Evolutionary conservation across 2,888 invertebrate genomes (phyloP).

Genomic region (Aphodius sticticus): DNA sequence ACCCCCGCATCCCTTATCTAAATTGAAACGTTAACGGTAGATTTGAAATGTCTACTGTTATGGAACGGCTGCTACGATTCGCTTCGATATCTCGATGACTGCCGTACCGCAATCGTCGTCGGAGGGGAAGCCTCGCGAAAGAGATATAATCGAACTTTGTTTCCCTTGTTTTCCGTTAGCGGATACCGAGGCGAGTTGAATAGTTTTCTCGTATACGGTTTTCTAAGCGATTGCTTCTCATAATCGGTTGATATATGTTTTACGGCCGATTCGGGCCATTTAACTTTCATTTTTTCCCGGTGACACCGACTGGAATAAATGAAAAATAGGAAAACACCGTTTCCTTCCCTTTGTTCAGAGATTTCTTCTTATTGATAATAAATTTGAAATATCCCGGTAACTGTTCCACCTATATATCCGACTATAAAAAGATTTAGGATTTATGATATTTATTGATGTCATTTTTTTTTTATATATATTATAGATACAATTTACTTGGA

Average conservation of each 20-base stretch:
- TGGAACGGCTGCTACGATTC: constrained; percentile 25
- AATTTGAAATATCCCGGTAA: neutral
- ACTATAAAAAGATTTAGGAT: too few relatives aligned
- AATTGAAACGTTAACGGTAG: constrained; percentile 28
- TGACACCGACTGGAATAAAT: neutral
- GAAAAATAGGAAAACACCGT: neutral
- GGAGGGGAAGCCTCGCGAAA: constrained; percentile 5
- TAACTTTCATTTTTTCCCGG: neutral
- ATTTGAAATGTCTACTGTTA: constrained; percentile 26
- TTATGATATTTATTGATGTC: too few relatives aligned
- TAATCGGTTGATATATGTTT: constrained; percentile 24
- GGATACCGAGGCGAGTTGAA: neutral
- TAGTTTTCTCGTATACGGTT: constrained; percentile 6
- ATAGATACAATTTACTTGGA: too few relatives aligned
- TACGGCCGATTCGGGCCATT: constrained; percentile 15
- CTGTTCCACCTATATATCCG: too few relatives aligned
- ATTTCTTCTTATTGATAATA: neutral
- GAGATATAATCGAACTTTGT: constrained; percentile 22
- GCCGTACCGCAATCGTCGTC: neutral
- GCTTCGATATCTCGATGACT: constrained; percentile 14
- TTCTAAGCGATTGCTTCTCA: constrained; percentile 15
- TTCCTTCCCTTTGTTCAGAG: neutral
- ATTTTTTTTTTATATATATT: too few relatives aligned
- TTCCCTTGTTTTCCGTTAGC: constrained; percentile 7
- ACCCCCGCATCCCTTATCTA: constrained; percentile 24